These are phyloP conservation scores for Pocillopora verrucosa DNA, from an alignment of 64 coral and sea anemone species.

Conservation along the genomic window DNA sequence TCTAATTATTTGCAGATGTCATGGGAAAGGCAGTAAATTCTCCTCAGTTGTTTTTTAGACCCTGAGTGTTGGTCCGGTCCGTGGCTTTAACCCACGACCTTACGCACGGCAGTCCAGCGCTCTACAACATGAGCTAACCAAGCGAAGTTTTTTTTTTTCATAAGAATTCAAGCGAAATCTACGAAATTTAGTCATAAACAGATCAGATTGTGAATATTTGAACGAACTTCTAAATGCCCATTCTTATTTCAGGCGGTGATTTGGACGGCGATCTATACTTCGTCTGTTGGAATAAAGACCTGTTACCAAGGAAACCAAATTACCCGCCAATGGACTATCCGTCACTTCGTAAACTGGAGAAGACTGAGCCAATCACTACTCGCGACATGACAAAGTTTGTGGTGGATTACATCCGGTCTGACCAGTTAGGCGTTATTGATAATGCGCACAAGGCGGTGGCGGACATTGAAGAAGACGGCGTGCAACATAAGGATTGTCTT, in stretches of 20 bases:
- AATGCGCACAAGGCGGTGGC: conserved; percentile 95
- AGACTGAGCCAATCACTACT: conserved; percentile 61
- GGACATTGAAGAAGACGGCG: conserved; percentile 55
- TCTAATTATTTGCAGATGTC: too few relatives aligned
- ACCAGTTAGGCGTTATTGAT: conserved; percentile 94
- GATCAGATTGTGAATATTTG: too few relatives aligned
- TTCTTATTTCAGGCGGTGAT: conserved; percentile 70
- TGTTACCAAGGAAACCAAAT: conserved; percentile 70
- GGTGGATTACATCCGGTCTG: conserved; percentile 80
- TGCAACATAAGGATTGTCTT: conserved; percentile 78
- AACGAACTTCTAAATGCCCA: not conserved
- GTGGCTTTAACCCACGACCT: too few relatives aligned
- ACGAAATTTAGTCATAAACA: too few relatives aligned
- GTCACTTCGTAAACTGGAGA: conserved; percentile 45
- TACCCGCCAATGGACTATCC: conserved; percentile 91
- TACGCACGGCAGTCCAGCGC: too few relatives aligned
- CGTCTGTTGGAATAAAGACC: conserved; percentile 83
- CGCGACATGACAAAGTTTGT: conserved; percentile 86
- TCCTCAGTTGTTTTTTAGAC: too few relatives aligned
- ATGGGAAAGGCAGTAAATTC: too few relatives aligned
- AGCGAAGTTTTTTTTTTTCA: too few relatives aligned
- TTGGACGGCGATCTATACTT: conserved; percentile 98
- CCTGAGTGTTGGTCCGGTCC: too few relatives aligned
- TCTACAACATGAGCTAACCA: too few relatives aligned
- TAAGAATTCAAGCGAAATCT: too few relatives aligned